These are phyloP conservation scores for Chlorodrepanis virens DNA, from an alignment of 2,113 vertebrate genomes.

Conservation along the genomic window DNA sequence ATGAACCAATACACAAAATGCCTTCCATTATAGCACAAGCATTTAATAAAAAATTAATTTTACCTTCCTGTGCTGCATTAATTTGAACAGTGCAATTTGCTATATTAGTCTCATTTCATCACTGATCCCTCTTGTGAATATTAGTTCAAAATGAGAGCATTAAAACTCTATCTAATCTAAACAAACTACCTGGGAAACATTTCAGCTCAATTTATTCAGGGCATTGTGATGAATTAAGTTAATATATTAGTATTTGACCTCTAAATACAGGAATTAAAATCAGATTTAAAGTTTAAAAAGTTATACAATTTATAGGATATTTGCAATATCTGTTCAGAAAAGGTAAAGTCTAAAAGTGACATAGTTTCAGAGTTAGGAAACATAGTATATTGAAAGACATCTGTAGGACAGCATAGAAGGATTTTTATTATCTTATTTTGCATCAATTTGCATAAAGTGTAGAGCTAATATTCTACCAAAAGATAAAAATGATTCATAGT, in stretches of 20 bases:
- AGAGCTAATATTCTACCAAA: neutral
- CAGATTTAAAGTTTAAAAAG: neutral
- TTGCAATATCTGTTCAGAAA: neutral
- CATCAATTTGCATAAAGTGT: neutral
- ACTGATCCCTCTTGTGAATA: conserved; percentile 5
- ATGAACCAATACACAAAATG: neutral
- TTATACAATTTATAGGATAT: neutral
- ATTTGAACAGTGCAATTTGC: neutral
- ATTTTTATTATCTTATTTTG: neutral
- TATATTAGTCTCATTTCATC: conserved; percentile 3
- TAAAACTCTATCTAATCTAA: conserved; percentile 15
- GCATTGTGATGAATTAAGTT: neutral
- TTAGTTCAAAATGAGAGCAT: conserved; percentile 8
- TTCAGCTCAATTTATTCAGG: neutral
- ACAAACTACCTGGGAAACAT: conserved; percentile 4
- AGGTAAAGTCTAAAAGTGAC: neutral
- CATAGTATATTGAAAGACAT: neutral
- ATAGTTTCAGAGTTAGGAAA: neutral
- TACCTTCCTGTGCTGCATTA: neutral
- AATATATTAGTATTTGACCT: neutral
- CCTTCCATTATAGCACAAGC: neutral
- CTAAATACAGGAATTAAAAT: neutral
- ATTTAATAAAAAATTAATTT: neutral
- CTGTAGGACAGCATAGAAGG: neutral
- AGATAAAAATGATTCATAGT: neutral